These are phyloP conservation scores for Ibidorhyncha struthersii DNA, from an alignment of 2,113 vertebrate species.

Conservation along the genomic window DNA sequence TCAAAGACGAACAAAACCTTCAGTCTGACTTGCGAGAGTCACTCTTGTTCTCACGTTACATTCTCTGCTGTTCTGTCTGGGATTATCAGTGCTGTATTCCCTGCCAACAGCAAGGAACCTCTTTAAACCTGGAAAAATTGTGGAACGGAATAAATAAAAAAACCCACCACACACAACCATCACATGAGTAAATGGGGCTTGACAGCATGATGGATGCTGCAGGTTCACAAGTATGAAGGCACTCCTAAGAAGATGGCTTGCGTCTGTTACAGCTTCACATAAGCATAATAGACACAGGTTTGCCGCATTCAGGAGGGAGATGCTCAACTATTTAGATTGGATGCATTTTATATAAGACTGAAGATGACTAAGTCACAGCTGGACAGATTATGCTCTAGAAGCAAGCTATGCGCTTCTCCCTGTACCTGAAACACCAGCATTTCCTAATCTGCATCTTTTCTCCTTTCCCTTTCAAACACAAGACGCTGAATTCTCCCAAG, in stretches of 20 bases:
- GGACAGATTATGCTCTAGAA: slow-evolving; percentile 53
- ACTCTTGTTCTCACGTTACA: not conserved
- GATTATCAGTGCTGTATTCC: not conserved
- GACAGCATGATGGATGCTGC: slow-evolving; percentile 59
- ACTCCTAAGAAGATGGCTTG: slow-evolving; percentile 19
- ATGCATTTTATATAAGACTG: not conserved
- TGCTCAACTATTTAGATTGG: slow-evolving; percentile 41
- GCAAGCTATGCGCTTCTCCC: not conserved
- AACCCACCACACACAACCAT: not conserved
- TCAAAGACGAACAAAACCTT: slow-evolving; percentile 15
- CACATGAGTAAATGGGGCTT: slow-evolving; percentile 46
- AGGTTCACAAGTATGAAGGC: slow-evolving; percentile 48
- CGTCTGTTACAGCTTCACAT: not conserved
- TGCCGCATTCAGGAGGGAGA: slow-evolving; percentile 55
- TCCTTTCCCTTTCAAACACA: not conserved
- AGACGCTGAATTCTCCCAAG: not conserved
- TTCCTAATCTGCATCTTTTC: slow-evolving; percentile 20
- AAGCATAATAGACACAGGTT: slow-evolving; percentile 1
- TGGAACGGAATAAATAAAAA: not conserved
- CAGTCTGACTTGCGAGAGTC: not conserved
- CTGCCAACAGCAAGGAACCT: slow-evolving; percentile 20
- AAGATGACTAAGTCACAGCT: slow-evolving; percentile 55
- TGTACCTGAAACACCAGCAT: slow-evolving; percentile 7
- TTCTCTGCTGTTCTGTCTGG: not conserved
- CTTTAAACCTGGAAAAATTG: slow-evolving; percentile 12